Base-by-base conservation (phyloP, 2,113 vertebrate genomes). In the Ophiodon elongatus region DNA sequence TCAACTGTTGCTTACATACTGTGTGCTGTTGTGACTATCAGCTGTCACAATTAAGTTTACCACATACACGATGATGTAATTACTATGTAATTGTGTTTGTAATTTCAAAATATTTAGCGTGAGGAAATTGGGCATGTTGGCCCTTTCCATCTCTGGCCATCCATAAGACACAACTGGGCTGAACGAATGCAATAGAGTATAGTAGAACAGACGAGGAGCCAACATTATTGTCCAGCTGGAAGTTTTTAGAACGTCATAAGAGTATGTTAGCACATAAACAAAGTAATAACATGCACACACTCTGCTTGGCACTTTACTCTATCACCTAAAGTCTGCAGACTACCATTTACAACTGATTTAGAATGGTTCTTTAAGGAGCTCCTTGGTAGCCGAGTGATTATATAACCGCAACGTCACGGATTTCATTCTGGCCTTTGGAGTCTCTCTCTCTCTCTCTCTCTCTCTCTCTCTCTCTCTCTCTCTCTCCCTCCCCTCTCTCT, bases 31-130 rank as follows among this genome's bases (percentile, higher is more conserved):
- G 10, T 31, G 41, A 27, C 33, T n/a, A 13, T 67, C 8, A 8
- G 29, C 54, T 4, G 6, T 56, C 52, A 66, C 7, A 10, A n/a
- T 37, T 57, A 3, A 37, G 23, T 52, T 69, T 47, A 60, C n/a
- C 6, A 37, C 23, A 41, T 25, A 57, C 8, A 39, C 60, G 63
- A 64, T 74, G 8, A 75, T 72, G 23, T 65, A 31, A 70, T 76
- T 76, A 68, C 21, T 41, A 4, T 68, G 13, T 67, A 60, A 52
- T 71, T 47, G 45, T 35, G 0, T 41, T n/a, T 75, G 29, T 6
- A 41, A n/a, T 60, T 66, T 60, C 13, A 70, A 70, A 50, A 54
- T 39, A 72, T 72, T 21, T 15, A 25, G 2, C 50, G 37, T 25
- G 1, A 37, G 6, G 7, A 31, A 25, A 45, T 50, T 50, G 27